Percentiles rank a stretch among this genome's conserved stretches.
Conservation (phyloP, 1,140 invertebrate genomes). For the Heliconius nattereri region DNA sequence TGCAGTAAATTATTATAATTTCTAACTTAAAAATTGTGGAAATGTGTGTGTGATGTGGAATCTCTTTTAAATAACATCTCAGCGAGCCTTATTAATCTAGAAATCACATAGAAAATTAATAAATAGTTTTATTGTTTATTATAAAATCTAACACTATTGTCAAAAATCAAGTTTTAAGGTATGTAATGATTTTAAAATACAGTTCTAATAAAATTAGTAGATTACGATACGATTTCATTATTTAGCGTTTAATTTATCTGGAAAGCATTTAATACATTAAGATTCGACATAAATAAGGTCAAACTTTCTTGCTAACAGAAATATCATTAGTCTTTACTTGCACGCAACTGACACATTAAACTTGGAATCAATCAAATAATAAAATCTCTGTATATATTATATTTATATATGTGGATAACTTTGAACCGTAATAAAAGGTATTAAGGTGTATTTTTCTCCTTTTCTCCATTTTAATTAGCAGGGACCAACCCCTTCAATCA, state of each 20-base stretch:
- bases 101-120: too few relatives aligned
- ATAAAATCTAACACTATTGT: too few relatives aligned
- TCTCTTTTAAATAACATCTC: too few relatives aligned
- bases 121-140: too few relatives aligned
- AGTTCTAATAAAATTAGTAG: too few relatives aligned
- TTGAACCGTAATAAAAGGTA: constrained; percentile 28
- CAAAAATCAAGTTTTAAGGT: too few relatives aligned
- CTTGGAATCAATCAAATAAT: constrained; percentile 65
- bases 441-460: constrained; percentile 40
- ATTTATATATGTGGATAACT: constrained; percentile 29
- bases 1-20: too few relatives aligned
- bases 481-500: constrained; percentile 56
- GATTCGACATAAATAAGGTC: constrained; percentile 21
- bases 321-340: constrained; percentile 42
- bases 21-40: too few relatives aligned
- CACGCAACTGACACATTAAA: constrained; percentile 70
- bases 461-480: constrained; percentile 51
- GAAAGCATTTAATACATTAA: not conserved
- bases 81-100: too few relatives aligned
- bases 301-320: constrained; percentile 27
- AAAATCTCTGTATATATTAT: constrained; percentile 44
- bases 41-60: too few relatives aligned
- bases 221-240: too few relatives aligned
- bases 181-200: too few relatives aligned
- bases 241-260: not conserved